Conservation (phyloP, 2,888 invertebrate genomes). For the Eupithecia insigniata region DNA sequence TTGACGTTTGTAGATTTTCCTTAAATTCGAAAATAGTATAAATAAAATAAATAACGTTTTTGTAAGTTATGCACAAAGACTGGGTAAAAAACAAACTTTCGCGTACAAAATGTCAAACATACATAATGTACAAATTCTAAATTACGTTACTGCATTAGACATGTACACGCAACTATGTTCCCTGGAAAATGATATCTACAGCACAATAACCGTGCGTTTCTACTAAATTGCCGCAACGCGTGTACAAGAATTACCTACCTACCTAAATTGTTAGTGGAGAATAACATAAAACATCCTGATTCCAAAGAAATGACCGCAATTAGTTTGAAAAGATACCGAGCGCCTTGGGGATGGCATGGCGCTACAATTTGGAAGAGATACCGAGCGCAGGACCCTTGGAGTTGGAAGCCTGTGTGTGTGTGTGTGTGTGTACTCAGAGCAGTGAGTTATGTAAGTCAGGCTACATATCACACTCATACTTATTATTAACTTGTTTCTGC, state of each 20-base stretch:
- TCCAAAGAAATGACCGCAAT: neutral
- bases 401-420: too few species aligned
- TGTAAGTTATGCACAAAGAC: neutral
- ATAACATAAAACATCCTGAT: neutral
- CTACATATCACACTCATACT: too few species aligned
- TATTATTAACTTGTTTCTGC: too few species aligned
- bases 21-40: too few species aligned
- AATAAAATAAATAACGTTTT: neutral
- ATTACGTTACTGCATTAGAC: slow-evolving; percentile 21
- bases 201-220: slow-evolving; percentile 52
- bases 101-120: neutral
- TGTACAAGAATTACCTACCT: neutral
- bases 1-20: too few species aligned
- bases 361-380: too few species aligned
- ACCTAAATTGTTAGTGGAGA: neutral
- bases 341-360: too few species aligned
- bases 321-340: too few species aligned
- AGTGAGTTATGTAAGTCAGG: too few species aligned
- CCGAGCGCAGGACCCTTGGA: too few species aligned
- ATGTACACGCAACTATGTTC: slow-evolving; percentile 12
- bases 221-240: slow-evolving; percentile 39
- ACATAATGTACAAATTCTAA: slow-evolving; percentile 4
- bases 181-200: slow-evolving; percentile 55
- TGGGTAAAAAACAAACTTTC: neutral
- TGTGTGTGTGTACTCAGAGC: too few species aligned